Evolutionary conservation across 2,888 invertebrate genomes (phyloP), one percentile per base, ranked within the genome.

Genomic region (Vandiemenella viatica): DNA sequence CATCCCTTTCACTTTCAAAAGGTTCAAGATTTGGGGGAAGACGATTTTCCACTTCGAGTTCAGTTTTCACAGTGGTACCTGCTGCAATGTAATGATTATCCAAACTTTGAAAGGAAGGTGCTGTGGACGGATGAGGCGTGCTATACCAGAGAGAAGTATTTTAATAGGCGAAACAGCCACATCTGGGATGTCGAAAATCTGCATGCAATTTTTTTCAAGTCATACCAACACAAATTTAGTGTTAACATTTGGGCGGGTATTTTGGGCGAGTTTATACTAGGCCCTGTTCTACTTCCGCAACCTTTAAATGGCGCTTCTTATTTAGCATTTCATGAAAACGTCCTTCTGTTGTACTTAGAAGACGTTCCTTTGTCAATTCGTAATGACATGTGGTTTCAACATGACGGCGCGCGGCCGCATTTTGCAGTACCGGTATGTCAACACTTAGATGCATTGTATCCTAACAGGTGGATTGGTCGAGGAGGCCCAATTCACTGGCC

Each of bases 331-430:
- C 37, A 52, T 8, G n/a, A 20, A 7, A 37, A 53, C 13, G 42
- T 43, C 19, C 43, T 50, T 43, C 50, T 50, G 15, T 23, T 40
- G n/a, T 20, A 49, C 4, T 23, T 50, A 48, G 22, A 49, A 38
- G 46, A 40, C 3, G 46, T 46, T 38, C 45, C 44, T 15, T 15
- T 48, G 19, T 26, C 18, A 21, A 16, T 51, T 26, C 44, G 46
- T 32, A 13, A 37, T n/a, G 10, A 20, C 20, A 44, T 50, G 46
- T 53, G 50, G 51, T 50, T 46, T 19, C 52, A 52, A 26, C 50
- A 54, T 16, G 50, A 54, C 22, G 53, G 54, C 2, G 51, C 51
- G 15, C 48, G 50, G 5, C 44, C 51, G 1, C 53, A 55, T 38
- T 53, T 16, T 21, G 44, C 37, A 16, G n/a, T 17, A 5, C 43